phyloP scores from a whole-genome alignment of 2,113 vertebrate species.

The Stigmatopora nigra region DNA sequence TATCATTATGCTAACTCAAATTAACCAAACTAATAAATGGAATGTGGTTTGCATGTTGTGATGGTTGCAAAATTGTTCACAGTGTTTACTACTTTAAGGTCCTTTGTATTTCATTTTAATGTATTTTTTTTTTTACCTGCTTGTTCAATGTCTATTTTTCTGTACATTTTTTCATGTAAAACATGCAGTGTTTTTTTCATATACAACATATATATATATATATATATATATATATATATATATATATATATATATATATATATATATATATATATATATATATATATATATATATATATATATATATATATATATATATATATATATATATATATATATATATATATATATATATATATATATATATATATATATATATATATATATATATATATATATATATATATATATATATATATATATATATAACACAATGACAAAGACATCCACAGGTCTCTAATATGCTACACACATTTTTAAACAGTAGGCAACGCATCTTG shows the following conservation, averaged over 20 bases:
- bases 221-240: neutral
- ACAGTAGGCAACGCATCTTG: conserved; percentile 50
- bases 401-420: conserved; percentile 4
- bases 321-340: neutral
- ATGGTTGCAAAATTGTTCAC: conserved; percentile 56
- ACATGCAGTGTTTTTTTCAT: conserved; percentile 59
- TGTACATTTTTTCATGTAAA: conserved; percentile 41
- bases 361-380: neutral
- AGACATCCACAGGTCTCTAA: conserved; percentile 45
- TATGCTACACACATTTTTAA: conserved; percentile 42
- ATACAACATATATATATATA: neutral
- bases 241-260: neutral
- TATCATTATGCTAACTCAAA: conserved; percentile 8
- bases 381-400: neutral
- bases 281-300: neutral
- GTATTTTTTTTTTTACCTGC: neutral
- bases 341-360: neutral
- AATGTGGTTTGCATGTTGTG: neutral
- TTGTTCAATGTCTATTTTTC: conserved; percentile 31
- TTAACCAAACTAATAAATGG: neutral
- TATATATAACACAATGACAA: conserved; percentile 46
- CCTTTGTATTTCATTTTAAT: conserved; percentile 26
- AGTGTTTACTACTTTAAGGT: conserved; percentile 66
- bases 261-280: neutral
- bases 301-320: neutral